These are phyloP conservation scores for Laticauda laticaudata DNA, from an alignment of 2,113 vertebrate genomes.

Conservation along the genomic window DNA sequence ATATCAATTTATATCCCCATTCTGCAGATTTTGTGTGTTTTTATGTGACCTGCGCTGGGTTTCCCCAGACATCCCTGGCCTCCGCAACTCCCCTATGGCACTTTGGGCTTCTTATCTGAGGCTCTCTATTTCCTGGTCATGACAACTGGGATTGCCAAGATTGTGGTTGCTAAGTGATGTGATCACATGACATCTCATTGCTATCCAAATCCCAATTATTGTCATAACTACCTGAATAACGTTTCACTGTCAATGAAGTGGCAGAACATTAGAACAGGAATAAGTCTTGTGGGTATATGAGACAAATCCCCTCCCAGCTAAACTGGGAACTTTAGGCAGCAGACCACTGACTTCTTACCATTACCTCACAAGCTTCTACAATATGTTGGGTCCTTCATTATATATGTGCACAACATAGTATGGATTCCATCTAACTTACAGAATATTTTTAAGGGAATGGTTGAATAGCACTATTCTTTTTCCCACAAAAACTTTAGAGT, in stretches of 20 bases:
- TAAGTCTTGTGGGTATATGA: not conserved
- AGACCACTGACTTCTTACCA: not conserved
- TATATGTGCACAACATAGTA: not conserved
- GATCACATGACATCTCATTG: not conserved
- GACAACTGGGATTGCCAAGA: not conserved
- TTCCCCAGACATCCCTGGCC: not conserved
- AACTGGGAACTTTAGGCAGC: not conserved
- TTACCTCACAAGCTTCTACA: not conserved
- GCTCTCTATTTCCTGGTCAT: not conserved
- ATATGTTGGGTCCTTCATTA: not conserved
- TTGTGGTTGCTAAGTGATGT: not conserved
- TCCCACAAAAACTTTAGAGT: not conserved
- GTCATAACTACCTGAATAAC: not conserved
- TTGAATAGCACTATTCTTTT: constrained; percentile 4
- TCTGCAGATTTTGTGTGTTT: not conserved
- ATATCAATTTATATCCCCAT: not conserved
- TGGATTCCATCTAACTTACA: not conserved
- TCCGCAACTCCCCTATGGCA: not conserved
- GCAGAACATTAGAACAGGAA: not conserved
- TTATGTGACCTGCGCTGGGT: not conserved
- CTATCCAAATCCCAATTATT: not conserved
- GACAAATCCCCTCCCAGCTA: not conserved
- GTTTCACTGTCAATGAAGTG: not conserved
- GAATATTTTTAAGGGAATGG: not conserved
- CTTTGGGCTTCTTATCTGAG: not conserved